These are phyloP conservation scores for Phallusia fumigata DNA, from an alignment of 23 tunicate species.

Conservation along the genomic window DNA sequence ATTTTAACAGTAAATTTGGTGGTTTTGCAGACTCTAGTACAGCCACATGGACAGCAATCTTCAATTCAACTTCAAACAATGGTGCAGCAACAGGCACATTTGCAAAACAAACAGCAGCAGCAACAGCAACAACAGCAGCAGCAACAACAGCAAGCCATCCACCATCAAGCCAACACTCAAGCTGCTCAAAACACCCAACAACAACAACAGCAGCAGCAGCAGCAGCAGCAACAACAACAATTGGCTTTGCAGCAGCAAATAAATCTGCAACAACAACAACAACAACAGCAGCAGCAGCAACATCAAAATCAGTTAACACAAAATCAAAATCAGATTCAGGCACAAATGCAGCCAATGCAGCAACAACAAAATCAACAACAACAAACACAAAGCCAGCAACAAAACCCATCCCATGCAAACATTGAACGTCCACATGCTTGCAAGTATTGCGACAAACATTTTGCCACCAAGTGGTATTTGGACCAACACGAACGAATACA, in stretches of 20 bases:
- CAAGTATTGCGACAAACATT: constrained; percentile 84
- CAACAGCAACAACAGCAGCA: too few relatives aligned
- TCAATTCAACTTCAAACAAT: constrained; percentile 12
- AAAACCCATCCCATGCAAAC: neutral
- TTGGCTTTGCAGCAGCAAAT: constrained; percentile 33
- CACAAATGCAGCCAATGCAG: constrained; percentile 21
- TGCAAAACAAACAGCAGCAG: constrained; percentile 35
- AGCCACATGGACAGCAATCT: constrained; percentile 17
- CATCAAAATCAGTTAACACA: constrained; percentile 19
- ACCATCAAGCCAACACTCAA: constrained; percentile 25
- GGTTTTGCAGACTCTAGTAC: constrained; percentile 39
- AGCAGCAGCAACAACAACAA: constrained; percentile 1
- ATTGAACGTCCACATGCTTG: constrained; percentile 70
- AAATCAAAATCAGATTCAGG: neutral
- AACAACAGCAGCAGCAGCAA: constrained; percentile 59
- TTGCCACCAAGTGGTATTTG: constrained; percentile 95
- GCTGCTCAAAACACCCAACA: constrained; percentile 27
- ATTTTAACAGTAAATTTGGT: too few relatives aligned
- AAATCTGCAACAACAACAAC: too few relatives aligned
- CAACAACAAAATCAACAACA: constrained; percentile 25
- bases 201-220: constrained; percentile 46
- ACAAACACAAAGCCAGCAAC: constrained; percentile 15
- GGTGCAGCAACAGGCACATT: constrained; percentile 34
- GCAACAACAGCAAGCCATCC: too few relatives aligned
- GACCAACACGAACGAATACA: constrained; percentile 96